Evolutionary conservation across 1,140 invertebrate genomes (phyloP).

Genomic region (Chironomus tepperi): DNA sequence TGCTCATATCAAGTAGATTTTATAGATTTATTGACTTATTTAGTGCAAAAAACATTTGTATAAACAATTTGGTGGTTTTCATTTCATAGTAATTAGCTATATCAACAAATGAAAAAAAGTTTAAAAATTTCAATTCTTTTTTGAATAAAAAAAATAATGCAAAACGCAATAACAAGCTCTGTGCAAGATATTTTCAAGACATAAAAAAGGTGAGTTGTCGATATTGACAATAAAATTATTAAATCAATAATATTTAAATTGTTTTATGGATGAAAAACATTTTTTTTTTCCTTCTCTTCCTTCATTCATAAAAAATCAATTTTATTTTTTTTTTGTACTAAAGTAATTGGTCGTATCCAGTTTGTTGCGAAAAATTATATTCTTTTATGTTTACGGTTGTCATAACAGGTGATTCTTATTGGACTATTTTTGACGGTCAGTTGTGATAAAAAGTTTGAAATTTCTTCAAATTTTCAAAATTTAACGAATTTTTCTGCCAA

Average conservation of each 20-base stretch:
- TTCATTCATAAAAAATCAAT: slow-evolving; percentile 14
- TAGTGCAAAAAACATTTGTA: neutral
- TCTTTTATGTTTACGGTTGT: too few species aligned
- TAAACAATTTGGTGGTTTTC: neutral
- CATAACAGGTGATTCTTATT: too few species aligned
- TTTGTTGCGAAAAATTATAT: too few species aligned
- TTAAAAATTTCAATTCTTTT: neutral
- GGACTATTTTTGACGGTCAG: too few species aligned
- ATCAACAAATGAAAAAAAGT: neutral
- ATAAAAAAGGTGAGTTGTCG: neutral
- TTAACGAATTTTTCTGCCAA: too few species aligned
- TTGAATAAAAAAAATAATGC: neutral
- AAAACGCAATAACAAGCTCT: neutral
- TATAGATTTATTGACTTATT: neutral
- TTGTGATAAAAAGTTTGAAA: too few species aligned
- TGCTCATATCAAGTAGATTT: slow-evolving; percentile 10
- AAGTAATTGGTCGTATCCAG: too few species aligned
- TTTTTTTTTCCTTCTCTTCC: neutral
- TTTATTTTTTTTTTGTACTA: neutral
- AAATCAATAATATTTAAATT: neutral
- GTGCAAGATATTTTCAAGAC: neutral
- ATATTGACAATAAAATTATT: neutral
- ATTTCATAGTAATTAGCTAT: neutral
- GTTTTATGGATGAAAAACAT: neutral
- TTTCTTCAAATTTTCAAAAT: too few species aligned